phyloP scores from a whole-genome alignment of 2,888 invertebrate genomes.

The Dolichomitus sp. region DNA sequence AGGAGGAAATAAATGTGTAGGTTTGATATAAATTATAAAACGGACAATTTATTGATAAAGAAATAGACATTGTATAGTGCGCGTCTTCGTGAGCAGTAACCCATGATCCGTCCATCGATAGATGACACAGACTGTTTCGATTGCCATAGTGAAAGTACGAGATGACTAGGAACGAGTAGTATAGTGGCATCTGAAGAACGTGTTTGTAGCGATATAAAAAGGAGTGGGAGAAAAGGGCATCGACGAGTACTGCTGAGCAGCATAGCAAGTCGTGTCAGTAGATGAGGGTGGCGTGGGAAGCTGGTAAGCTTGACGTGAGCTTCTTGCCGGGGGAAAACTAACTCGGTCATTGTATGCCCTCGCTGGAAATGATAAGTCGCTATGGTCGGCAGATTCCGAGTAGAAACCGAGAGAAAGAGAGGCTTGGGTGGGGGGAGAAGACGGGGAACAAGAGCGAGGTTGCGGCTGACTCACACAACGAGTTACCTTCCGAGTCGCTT shows the following conservation, averaged over 20 bases:
- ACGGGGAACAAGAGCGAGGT: neutral
- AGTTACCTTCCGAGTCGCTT: neutral
- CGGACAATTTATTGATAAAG: too few species aligned
- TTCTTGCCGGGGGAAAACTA: slow-evolving; percentile 32
- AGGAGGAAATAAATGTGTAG: neutral
- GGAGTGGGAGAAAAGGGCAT: neutral
- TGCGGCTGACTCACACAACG: neutral
- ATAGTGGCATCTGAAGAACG: too few species aligned
- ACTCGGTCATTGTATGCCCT: slow-evolving; percentile 33
- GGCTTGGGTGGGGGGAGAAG: neutral
- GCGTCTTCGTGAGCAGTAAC: slow-evolving; percentile 4
- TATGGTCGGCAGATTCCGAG: slow-evolving; percentile 1
- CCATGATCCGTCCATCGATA: neutral
- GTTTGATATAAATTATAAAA: too few species aligned
- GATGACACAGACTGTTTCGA: slow-evolving; percentile 14
- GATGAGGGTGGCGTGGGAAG: slow-evolving; percentile 56
- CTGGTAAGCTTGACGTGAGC: slow-evolving; percentile 44
- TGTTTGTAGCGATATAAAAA: neutral
- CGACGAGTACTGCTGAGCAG: slow-evolving; percentile 11
- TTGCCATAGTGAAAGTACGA: slow-evolving; percentile 27
- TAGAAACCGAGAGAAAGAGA: slow-evolving; percentile 11
- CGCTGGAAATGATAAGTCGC: slow-evolving; percentile 64
- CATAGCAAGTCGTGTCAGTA: neutral
- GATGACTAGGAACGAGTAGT: neutral
- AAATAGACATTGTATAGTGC: neutral